Conservation (phyloP, 2,888 invertebrate species). For the Malthinus seriepunctatus region DNA sequence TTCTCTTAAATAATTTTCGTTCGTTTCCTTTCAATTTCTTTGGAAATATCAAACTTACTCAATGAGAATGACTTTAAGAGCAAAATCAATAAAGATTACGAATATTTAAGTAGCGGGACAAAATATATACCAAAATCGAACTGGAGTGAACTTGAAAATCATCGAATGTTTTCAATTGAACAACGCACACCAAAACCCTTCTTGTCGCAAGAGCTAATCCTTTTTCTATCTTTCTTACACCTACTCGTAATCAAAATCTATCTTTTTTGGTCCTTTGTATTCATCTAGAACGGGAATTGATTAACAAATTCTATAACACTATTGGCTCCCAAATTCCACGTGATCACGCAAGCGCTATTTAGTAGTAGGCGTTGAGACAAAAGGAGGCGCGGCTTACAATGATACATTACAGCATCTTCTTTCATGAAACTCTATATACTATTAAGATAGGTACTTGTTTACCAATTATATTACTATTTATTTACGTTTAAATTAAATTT, state of each 20-base stretch:
- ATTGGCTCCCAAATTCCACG: slow-evolving; percentile 45
- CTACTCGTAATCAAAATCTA: slow-evolving; percentile 9
- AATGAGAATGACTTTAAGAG: slow-evolving; percentile 11
- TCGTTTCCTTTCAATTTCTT: not conserved
- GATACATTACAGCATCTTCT: slow-evolving; percentile 23
- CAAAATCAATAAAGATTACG: slow-evolving; percentile 48
- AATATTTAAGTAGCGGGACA: slow-evolving; percentile 43
- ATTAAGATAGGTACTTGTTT: not conserved
- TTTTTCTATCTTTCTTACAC: slow-evolving; percentile 19
- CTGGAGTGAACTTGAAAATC: slow-evolving; percentile 48
- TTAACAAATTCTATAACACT: slow-evolving; percentile 42
- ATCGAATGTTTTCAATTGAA: slow-evolving; percentile 44
- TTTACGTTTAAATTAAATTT: not conserved
- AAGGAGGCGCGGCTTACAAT: slow-evolving; percentile 44
- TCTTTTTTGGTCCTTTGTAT: slow-evolving; percentile 19
- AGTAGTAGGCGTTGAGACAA: slow-evolving; percentile 51
- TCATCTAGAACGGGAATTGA: slow-evolving; percentile 42
- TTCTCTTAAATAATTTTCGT: no score
- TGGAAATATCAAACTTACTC: not conserved
- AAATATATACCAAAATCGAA: slow-evolving; percentile 41
- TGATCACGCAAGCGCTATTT: slow-evolving; percentile 47
- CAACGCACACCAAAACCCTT: slow-evolving; percentile 20
- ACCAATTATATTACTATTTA: slow-evolving; percentile 2
- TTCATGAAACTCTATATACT: slow-evolving; percentile 3
- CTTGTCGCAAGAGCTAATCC: slow-evolving; percentile 23